Evolutionary conservation across 2,113 vertebrate species (phyloP), one percentile per base, ranked within the genome.

Genomic region (Turnix velox): DNA sequence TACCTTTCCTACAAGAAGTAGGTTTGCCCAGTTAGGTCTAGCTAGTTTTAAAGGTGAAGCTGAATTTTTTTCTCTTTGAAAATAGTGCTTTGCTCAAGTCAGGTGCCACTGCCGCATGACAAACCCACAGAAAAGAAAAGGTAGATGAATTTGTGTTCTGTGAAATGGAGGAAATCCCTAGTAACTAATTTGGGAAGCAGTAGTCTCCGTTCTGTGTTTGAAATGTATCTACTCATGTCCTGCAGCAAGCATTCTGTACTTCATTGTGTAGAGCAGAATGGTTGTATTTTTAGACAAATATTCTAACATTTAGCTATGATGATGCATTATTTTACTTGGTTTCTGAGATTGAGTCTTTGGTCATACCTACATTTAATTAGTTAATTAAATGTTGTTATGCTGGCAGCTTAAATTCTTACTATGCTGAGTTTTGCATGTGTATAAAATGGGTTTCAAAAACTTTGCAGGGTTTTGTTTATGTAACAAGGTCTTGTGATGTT

Each of bases 11-110:
- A 8, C 4, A 83, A 71, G 18, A 9, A 14, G 22, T 10, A 25
- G 28, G 8, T 71, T 62, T 71, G 39, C 45, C 39, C 31, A 20
- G 25, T 43, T 68, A 24, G 48, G 23, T 75, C 28, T 42, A 18
- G 33, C 31, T 75, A 24, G 20, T 54, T 91, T 31, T 46, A 45
- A 52, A 84, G 52, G 31, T 59, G 33, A 59, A 68, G 23, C 8
- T 0, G 0, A 10, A 42, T 67, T 54, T 0, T 0, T 0, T 54
- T 83, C 24, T 52, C 25, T 76, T 54, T 11, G 39, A 74, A 81
- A 82, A 73, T 22, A 31, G 10, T 51, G 11, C 31, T 15, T 18
- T 40, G 58, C 10, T 19, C 27, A 18, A 46, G 16, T 23, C 24
- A 66, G 30, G 43, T 73, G 28, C 30, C 16, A 6, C 16, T 80